These are phyloP conservation scores for Andrena chrysosceles DNA, from an alignment of 2,888 invertebrate species.

Conservation along the genomic window DNA sequence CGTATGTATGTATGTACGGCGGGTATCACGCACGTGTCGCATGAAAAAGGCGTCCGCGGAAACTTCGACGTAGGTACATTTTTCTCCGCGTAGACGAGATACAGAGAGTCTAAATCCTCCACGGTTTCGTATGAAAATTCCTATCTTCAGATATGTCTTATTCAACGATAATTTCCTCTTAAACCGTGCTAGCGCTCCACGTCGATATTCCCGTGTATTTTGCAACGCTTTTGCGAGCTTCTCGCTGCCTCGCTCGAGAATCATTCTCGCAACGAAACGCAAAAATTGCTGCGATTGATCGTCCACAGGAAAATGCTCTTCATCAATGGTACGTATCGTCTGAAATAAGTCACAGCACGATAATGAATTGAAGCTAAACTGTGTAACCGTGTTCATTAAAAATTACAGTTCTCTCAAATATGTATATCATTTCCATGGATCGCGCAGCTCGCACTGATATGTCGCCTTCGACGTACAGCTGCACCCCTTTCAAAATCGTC, in stretches of 20 bases:
- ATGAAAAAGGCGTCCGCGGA: constrained; percentile 17
- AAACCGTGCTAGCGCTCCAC: constrained; percentile 4
- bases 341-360: background rate
- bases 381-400: background rate
- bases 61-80: constrained; percentile 51
- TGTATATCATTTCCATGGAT: constrained; percentile 13
- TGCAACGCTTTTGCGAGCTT: background rate
- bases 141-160: constrained; percentile 45
- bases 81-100: constrained; percentile 24
- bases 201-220: background rate
- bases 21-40: constrained; percentile 31
- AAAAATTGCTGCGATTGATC: background rate
- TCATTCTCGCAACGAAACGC: background rate
- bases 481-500: background rate
- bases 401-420: background rate
- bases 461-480: background rate
- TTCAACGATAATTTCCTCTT: constrained; percentile 50
- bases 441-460: background rate
- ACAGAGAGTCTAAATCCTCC: constrained; percentile 34
- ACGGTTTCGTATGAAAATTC: constrained; percentile 55
- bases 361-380: background rate
- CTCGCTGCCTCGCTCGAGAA: background rate
- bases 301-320: background rate
- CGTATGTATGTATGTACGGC: constrained; percentile 38
- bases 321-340: background rate